phyloP scores from a whole-genome alignment of 2,113 vertebrate species.

The Perca flavescens region DNA sequence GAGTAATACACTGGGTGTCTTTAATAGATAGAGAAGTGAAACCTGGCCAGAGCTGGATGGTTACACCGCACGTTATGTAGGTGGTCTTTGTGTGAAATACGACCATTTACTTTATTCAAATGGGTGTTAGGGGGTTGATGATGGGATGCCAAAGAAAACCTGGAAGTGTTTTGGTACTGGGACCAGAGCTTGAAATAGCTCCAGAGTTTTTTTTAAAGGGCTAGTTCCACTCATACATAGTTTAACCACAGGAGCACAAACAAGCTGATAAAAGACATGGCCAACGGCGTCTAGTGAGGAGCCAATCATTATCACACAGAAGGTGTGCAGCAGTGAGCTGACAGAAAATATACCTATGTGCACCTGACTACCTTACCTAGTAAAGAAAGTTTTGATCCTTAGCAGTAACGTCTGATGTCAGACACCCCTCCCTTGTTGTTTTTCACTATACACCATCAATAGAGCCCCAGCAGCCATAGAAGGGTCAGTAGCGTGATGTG shows the following conservation, averaged over 20 bases:
- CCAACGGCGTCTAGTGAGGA: conserved; percentile 39
- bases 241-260: conserved; percentile 73
- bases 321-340: conserved; percentile 36
- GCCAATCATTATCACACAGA: conserved; percentile 56
- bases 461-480: conserved; percentile 41
- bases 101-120: conserved; percentile 62
- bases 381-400: conserved; percentile 21
- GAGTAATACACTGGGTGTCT: conserved; percentile 52
- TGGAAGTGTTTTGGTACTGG: conserved; percentile 73
- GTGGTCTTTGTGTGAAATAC: conserved; percentile 75
- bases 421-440: conserved; percentile 16
- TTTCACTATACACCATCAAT: conserved; percentile 36
- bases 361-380: conserved; percentile 29
- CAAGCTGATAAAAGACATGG: conserved; percentile 66
- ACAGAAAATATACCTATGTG: conserved; percentile 30
- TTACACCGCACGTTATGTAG: conserved; percentile 48
- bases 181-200: conserved; percentile 78
- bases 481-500: conserved; percentile 58
- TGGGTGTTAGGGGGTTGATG: conserved; percentile 51
- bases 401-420: conserved; percentile 30
- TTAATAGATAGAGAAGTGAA: conserved; percentile 62
- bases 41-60: conserved; percentile 31
- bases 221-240: conserved; percentile 53
- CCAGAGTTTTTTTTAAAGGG: conserved; percentile 66
- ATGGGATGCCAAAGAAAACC: conserved; percentile 80